Evolutionary conservation across 2,888 invertebrate species (phyloP).

Genomic region (Rhimphoctona megacephalus): DNA sequence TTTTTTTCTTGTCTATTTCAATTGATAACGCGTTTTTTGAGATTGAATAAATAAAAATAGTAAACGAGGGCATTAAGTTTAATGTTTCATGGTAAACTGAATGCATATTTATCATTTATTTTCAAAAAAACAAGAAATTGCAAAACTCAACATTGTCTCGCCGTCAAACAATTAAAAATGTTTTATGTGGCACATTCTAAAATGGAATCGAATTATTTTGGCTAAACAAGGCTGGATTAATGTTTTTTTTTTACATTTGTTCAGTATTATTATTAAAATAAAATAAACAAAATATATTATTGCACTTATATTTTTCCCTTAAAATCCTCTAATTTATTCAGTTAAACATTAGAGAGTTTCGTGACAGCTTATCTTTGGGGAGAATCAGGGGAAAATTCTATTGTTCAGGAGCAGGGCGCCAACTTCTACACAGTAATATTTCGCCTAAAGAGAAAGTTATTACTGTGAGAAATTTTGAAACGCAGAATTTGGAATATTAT

Average conservation of each 20-base stretch:
- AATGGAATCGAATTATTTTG: background rate
- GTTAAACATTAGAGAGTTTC: no score
- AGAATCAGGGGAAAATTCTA: no score
- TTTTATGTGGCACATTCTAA: background rate
- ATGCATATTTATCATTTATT: conserved; percentile 31
- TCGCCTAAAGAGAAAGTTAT: no score
- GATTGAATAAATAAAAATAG: conserved; percentile 24
- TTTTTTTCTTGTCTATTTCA: conserved; percentile 4
- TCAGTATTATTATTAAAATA: background rate
- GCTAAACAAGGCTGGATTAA: background rate
- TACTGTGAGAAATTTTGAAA: no score
- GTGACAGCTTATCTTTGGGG: no score
- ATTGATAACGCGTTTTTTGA: conserved; percentile 14
- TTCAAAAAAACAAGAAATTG: background rate
- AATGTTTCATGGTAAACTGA: background rate
- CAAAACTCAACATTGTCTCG: background rate
- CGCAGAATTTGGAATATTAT: no score
- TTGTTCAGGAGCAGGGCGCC: no score
- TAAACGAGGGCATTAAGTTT: conserved; percentile 23
- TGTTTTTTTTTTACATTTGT: background rate
- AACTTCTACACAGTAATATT: no score
- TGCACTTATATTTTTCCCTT: no score
- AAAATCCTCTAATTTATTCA: no score
- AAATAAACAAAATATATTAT: background rate
- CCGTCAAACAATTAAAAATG: background rate